phyloP scores from a whole-genome alignment of 2,797 vertebrate genomes.

The Muscicapa comitata region DNA sequence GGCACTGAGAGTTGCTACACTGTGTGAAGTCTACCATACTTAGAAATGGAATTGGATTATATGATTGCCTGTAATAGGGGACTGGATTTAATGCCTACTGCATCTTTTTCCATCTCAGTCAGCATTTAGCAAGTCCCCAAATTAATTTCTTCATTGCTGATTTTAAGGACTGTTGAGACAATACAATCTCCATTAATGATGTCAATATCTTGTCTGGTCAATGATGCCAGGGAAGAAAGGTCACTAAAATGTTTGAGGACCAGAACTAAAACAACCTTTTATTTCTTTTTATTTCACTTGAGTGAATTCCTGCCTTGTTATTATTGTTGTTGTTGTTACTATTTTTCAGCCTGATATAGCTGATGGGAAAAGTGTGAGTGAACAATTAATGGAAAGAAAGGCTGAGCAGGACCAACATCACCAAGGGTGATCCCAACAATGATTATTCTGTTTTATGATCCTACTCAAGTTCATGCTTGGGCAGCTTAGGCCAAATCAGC shows the following conservation, averaged over 20 bases:
- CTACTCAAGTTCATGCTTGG: background rate
- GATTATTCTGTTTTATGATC: background rate
- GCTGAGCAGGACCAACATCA: background rate
- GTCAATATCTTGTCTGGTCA: background rate
- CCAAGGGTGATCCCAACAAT: background rate
- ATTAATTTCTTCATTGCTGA: background rate
- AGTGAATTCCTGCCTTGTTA: background rate
- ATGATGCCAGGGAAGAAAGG: background rate
- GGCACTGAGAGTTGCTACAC: background rate
- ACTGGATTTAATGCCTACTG: background rate
- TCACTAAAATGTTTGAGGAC: background rate
- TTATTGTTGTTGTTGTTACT: background rate
- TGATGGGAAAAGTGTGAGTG: background rate
- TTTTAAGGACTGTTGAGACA: background rate
- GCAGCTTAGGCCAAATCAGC: background rate
- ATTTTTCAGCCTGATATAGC: background rate
- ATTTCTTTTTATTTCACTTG: background rate
- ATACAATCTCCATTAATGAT: background rate
- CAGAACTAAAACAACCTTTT: background rate
- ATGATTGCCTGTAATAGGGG: background rate
- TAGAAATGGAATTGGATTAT: background rate
- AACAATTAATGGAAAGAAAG: background rate
- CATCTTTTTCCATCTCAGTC: background rate
- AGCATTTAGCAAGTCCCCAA: background rate
- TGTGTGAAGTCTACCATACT: background rate